Conservation (phyloP, 2,888 invertebrate genomes). For the Hesperia comma region DNA sequence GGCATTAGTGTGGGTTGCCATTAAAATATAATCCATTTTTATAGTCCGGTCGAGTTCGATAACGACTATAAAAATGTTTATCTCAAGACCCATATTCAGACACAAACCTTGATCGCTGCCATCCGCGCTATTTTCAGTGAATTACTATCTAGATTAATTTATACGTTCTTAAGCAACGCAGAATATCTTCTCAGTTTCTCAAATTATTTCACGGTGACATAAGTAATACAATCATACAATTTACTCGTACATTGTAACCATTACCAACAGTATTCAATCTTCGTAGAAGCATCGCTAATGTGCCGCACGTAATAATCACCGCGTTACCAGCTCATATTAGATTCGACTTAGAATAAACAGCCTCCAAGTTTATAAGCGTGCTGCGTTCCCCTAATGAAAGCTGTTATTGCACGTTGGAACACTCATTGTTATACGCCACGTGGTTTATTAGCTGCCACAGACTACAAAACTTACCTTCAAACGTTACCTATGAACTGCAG, state of each 20-base stretch:
- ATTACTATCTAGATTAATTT: too few species aligned
- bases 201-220: too few species aligned
- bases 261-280: constrained; percentile 20
- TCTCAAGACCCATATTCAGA: too few species aligned
- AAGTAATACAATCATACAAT: too few species aligned
- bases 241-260: not conserved
- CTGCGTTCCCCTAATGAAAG: constrained; percentile 52
- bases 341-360: constrained; percentile 48
- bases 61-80: too few species aligned
- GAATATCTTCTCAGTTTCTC: too few species aligned
- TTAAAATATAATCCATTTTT: too few species aligned
- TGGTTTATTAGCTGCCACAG: constrained; percentile 47
- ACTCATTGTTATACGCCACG: constrained; percentile 45
- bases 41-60: too few species aligned
- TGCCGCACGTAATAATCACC: constrained; percentile 40
- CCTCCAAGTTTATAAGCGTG: constrained; percentile 45
- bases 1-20: too few species aligned
- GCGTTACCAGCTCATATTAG: constrained; percentile 44
- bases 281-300: constrained; percentile 35
- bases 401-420: constrained; percentile 49
- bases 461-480: constrained; percentile 31
- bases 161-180: too few species aligned
- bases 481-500: constrained; percentile 21
- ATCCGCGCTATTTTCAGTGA: too few species aligned
- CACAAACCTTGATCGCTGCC: too few species aligned